Evolutionary conservation across 2,113 vertebrate genomes (phyloP), one percentile per base, ranked within the genome.

Genomic region (Crotalus horridus): DNA sequence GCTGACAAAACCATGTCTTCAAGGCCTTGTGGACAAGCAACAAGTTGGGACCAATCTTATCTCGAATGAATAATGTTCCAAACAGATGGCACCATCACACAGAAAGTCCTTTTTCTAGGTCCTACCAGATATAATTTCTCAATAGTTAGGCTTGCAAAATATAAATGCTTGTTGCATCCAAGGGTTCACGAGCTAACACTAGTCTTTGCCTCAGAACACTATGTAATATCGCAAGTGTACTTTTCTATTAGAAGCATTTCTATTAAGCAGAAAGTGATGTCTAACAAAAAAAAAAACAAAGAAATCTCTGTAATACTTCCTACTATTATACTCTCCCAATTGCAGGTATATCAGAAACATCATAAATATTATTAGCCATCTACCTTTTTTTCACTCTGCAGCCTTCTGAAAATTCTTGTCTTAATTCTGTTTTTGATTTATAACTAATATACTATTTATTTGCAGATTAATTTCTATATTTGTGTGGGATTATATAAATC

Each of bases 401-500:
- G 91, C 85, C 48, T 95, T 90, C 86, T 89, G 15, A 90, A 93
- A 95, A 94, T 33, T 3, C 33, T 90, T 93, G 58, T 74, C 3
- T 51, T 87, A 87, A 59, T 88, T 55, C 85, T 95, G 95, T 96
- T 93, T 96, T 95, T 87, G 95, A 39, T 95, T 97, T 95, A 59
- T 89, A 90, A 64, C 95, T 43, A 96, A 96, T 29, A 17, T 88
- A 54, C 9, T 85, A 93, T 94, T 92, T 95, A 90, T 94, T 93
- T 94, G 94, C 89, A 96, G 90, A 95, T 96, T 92, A 93, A 92
- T 51, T 94, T 96, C 96, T 64, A 96, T 94, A 96, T 95, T 96
- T 96, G 95, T 55, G 87, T 95, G 94, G 93, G 55, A 88, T 87
- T 94, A 39, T 94, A 93, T 94, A 94, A 96, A 91, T 5, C 0